Evolutionary conservation across 2,888 invertebrate species (phyloP).

Genomic region (Eurois occulta): DNA sequence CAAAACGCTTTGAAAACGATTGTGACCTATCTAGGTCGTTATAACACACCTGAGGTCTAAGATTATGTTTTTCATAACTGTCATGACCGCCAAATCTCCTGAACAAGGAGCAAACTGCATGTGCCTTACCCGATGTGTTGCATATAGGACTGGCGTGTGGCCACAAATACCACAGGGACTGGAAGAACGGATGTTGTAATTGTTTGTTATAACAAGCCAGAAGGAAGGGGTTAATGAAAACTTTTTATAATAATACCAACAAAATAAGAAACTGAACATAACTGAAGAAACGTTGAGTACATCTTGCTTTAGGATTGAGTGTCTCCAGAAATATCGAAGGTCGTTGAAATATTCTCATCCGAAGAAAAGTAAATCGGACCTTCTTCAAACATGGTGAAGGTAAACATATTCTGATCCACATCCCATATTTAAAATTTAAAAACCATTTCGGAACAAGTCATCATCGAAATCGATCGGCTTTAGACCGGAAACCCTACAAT

Average conservation of each 20-base stretch:
- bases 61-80: slow-evolving; percentile 38
- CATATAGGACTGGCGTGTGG: slow-evolving; percentile 47
- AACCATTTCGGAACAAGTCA: slow-evolving; percentile 26
- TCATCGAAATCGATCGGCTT: slow-evolving; percentile 46
- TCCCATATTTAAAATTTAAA: slow-evolving; percentile 15
- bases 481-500: slow-evolving; percentile 59
- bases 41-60: not conserved
- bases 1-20: not conserved
- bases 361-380: not conserved
- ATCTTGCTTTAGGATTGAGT: not conserved
- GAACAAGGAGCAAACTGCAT: slow-evolving; percentile 9
- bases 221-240: slow-evolving; percentile 20
- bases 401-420: slow-evolving; percentile 10
- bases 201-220: slow-evolving; percentile 32
- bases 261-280: not conserved
- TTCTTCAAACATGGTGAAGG: not conserved
- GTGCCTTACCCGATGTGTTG: slow-evolving; percentile 36
- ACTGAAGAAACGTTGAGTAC: accelerated
- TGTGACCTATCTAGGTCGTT: not conserved
- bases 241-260: not conserved
- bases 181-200: slow-evolving; percentile 22
- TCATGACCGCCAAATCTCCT: slow-evolving; percentile 19
- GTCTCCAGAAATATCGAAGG: not conserved
- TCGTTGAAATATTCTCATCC: not conserved
- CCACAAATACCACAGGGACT: slow-evolving; percentile 36